A percentile compares a stretch with the other conserved stretches of the same genome.
phyloP scores from a whole-genome alignment of 2,113 vertebrate genomes.

The Stercorarius parasiticus region DNA sequence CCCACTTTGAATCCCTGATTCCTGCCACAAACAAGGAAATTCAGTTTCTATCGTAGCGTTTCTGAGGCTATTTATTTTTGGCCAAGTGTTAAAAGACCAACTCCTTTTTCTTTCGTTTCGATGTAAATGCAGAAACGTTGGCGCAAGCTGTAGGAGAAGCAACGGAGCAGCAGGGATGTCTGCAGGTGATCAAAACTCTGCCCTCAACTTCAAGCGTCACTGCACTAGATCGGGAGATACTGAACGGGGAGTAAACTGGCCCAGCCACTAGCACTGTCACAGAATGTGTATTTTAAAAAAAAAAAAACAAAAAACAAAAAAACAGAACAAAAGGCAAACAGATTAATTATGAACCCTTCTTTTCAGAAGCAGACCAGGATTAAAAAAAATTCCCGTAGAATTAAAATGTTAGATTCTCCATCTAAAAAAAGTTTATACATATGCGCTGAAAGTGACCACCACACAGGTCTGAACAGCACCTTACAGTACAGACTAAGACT shows the following conservation, averaged over 20 bases:
- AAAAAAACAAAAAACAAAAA: background rate
- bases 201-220: constrained; percentile 20
- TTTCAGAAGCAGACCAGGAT: constrained; percentile 58
- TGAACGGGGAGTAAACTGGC: constrained; percentile 4
- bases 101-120: background rate
- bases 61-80: constrained; percentile 34
- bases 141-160: constrained; percentile 24
- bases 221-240: background rate
- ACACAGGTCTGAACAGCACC: constrained; percentile 54
- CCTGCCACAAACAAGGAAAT: background rate
- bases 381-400: constrained; percentile 41
- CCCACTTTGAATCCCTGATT: constrained; percentile 11
- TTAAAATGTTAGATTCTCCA: constrained; percentile 65
- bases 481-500: constrained; percentile 74
- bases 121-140: constrained; percentile 12
- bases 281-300: background rate
- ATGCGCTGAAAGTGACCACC: constrained; percentile 27
- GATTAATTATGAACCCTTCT: constrained; percentile 55
- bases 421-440: constrained; percentile 71
- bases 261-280: constrained; percentile 61
- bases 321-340: constrained; percentile 53
- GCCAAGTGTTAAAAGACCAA: constrained; percentile 9
- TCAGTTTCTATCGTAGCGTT: background rate
- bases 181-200: constrained; percentile 9
- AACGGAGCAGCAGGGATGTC: background rate